Conservation (phyloP, 2,113 vertebrate genomes). For the Otis tarda region DNA sequence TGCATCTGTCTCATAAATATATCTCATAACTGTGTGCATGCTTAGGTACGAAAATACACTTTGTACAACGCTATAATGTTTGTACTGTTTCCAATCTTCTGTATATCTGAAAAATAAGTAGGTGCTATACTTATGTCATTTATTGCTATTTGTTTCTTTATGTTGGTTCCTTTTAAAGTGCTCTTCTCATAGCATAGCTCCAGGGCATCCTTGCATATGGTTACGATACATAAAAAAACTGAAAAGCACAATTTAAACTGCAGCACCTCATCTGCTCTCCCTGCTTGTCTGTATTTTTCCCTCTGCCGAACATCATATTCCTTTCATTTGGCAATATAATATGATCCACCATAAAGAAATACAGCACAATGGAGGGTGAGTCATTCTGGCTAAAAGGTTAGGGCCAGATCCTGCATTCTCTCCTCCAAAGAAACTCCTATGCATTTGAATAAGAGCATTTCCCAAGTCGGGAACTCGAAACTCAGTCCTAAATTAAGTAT, state of each 20-base stretch:
- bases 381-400: constrained; percentile 48
- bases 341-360: constrained; percentile 32
- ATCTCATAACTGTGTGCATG: constrained; percentile 9
- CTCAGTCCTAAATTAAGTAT: background rate
- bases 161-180: constrained; percentile 65
- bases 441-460: background rate
- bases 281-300: constrained; percentile 54
- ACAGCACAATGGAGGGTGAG: constrained; percentile 42
- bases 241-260: constrained; percentile 54
- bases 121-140: constrained; percentile 62
- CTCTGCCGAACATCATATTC: constrained; percentile 37
- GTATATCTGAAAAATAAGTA: constrained; percentile 61
- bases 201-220: constrained; percentile 64
- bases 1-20: constrained; percentile 44
- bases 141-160: constrained; percentile 72
- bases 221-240: constrained; percentile 52
- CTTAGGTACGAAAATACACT: constrained; percentile 45
- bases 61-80: constrained; percentile 36
- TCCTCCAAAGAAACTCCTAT: background rate
- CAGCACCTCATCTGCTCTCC: constrained; percentile 55
- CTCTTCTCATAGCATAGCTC: constrained; percentile 52
- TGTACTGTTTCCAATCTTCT: constrained; percentile 59
- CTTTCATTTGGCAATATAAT: constrained; percentile 44
- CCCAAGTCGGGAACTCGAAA: background rate
- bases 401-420: background rate